Percentiles rank a stretch among this genome's conserved stretches.
phyloP scores from a whole-genome alignment of 2,888 invertebrate genomes.

The Darwinula stevensoni region DNA sequence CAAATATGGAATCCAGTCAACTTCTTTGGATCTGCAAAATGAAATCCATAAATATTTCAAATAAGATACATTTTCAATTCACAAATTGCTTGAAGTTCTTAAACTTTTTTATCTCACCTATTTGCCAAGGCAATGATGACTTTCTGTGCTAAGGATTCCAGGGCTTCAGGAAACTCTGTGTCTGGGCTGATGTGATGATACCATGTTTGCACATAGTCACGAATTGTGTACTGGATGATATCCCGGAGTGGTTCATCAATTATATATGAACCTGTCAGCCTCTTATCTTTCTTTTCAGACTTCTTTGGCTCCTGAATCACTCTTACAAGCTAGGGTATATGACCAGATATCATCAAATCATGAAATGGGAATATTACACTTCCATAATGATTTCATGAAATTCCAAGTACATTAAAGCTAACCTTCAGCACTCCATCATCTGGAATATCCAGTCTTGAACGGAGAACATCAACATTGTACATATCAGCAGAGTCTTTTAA shows the following conservation, averaged over 20 bases:
- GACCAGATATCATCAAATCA: no score
- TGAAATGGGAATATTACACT: no score
- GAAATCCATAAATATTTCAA: background rate
- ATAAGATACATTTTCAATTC: conserved; percentile 3
- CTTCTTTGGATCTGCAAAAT: conserved; percentile 30
- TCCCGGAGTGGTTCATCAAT: conserved; percentile 60
- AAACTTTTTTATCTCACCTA: conserved; percentile 21
- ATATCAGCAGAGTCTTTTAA: no score
- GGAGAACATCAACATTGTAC: no score
- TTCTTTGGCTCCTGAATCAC: no score
- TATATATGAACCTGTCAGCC: conserved; percentile 44
- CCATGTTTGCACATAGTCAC: conserved; percentile 48
- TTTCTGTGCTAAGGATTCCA: conserved; percentile 35
- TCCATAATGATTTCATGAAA: no score
- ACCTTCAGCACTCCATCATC: no score
- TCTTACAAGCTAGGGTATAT: no score
- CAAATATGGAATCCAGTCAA: conserved; percentile 66
- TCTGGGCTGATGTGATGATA: conserved; percentile 26
- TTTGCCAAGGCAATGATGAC: conserved; percentile 36
- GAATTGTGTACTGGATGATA: conserved; percentile 43
- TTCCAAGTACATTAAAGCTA: no score
- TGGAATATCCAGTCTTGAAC: no score
- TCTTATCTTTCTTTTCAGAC: background rate
- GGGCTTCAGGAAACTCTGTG: conserved; percentile 37
- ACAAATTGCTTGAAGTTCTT: conserved; percentile 5